Evolutionary conservation across 2,113 vertebrate genomes (phyloP), one percentile per base, ranked within the genome.

Genomic region (Anoplopoma fimbria): DNA sequence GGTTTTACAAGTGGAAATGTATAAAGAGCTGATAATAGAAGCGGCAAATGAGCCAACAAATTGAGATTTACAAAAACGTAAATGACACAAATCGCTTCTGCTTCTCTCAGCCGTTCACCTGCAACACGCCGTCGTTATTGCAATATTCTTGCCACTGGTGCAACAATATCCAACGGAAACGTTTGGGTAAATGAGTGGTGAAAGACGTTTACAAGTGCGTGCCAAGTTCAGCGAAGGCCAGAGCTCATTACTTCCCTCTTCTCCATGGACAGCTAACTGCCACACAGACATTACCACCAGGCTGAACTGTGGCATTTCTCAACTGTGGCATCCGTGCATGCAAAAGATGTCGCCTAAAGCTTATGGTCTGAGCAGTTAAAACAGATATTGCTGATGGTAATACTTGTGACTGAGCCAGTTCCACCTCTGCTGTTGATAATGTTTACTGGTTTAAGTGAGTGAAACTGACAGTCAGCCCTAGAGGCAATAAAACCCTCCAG

Each of bases 241-340:
- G 51, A 82, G 62, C 51, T 77, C 64, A 42, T 57, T 19, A 77
- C 84, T 85, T 89, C 77, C 85, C 45, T 62, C 57, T 82, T 79
- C 55, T 61, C 14, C 4, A 19, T 3, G 55, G 53, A 60, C 60
- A 45, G 49, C 42, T 65, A 79, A 86, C 80, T 10, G 42, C 63
- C 69, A 42, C 23, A 47, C 71, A 62, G 25, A 55, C 21, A 19
- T 36, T 33, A 34, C n/a, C 2, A 23, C 29, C 45, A 19, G 6
- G 17, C 72, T 31, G 25, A 36, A 31, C 68, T 4, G 49, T 9
- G 6, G 42, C 14, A 23, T 70, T 81, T 78, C 77, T 69, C 64
- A 82, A 80, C 81, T 9, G 53, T n/a, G 53, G 19, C 36, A 9
- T 57, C 8, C 9, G 61, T 27, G 29, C 57, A 55, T 23, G 27